phyloP scores from a whole-genome alignment of 92 coral and sea anemone species.

The Paramuricea clavata region DNA sequence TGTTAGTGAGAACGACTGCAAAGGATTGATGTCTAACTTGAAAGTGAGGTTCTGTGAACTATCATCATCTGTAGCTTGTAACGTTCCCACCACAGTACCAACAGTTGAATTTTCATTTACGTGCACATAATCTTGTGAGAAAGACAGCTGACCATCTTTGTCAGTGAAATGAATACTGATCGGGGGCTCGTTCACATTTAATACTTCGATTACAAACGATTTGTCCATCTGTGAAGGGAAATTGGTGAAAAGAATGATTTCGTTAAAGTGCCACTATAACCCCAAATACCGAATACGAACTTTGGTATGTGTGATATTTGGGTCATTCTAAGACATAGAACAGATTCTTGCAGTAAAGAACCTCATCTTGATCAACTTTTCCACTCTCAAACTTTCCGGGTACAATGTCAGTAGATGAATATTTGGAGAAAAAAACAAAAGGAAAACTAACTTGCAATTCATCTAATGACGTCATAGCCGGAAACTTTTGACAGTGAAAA shows the following conservation, averaged over 20 bases:
- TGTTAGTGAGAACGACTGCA: conserved; percentile 62
- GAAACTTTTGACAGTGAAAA: too few relatives aligned
- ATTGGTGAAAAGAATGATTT: background rate
- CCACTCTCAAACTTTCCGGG: too few relatives aligned
- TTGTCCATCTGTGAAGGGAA: conserved; percentile 88
- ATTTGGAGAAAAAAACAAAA: too few relatives aligned
- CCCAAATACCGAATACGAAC: too few relatives aligned
- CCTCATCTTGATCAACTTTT: too few relatives aligned
- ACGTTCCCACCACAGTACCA: conserved; percentile 77
- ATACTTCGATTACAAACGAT: conserved; percentile 79
- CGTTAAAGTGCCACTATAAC: too few relatives aligned
- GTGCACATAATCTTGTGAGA: conserved; percentile 70
- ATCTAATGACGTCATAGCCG: too few relatives aligned
- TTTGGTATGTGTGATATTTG: too few relatives aligned
- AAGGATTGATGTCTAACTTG: conserved; percentile 80
- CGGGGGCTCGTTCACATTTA: conserved; percentile 90
- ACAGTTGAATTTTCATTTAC: conserved; percentile 75
- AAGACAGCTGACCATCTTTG: conserved; percentile 74
- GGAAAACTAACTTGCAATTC: too few relatives aligned
- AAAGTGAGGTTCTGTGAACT: conserved; percentile 67
- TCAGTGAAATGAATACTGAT: conserved; percentile 78
- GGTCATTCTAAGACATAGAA: too few relatives aligned
- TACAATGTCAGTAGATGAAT: too few relatives aligned
- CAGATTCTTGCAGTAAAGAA: too few relatives aligned
- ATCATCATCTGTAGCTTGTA: conserved; percentile 81